Evolutionary conservation across 2,797 vertebrate species (phyloP), one percentile per base, ranked within the genome.

Genomic region (Sitta carolinensis): DNA sequence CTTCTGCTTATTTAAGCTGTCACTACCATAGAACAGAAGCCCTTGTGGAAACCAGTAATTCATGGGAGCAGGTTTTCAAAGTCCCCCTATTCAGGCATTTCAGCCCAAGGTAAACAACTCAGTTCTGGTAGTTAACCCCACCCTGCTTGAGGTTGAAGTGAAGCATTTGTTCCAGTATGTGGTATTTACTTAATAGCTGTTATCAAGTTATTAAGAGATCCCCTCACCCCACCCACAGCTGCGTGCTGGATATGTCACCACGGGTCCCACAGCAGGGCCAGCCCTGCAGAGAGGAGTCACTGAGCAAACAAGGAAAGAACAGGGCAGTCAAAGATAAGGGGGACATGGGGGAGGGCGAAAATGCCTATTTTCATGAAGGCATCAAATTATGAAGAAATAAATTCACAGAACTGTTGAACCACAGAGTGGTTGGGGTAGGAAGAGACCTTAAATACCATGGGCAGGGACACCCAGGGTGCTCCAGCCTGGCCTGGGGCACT

Each of bases 21-120:
- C 92, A 83, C 66, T 66, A 3, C 58, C 19, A 1, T 5, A 21
- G 36, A 87, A 66, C 47, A 91, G 84, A 77, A 94, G 32, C 66
- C 19, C 52, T 76, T 68, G 50, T 89, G 54, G 58, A 79, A 92
- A 90, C 45, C 88, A 75, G 52, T 61, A 90, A 87, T 82, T 95
- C 75, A 77, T 9, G 58, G 69, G 54, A 92, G 78, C 61, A 68
- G 80, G 73, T 92, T 87, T 93, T 90, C 84, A 43, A 90, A 92
- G 89, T 69, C 43, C 85, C 73, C 52, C 32, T 66, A 7, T 88
- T 80, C 58, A 40, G 38, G 50, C 0, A 0, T 54, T 80, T 74
- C 78, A 94, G 58, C 84, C 90, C 89, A 94, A 91, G 89, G 84
- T 95, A 96, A 97, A 95, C 92, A 93, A 13, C 55, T 47, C 62